Evolutionary conservation across 2,113 vertebrate genomes (phyloP).

Genomic region (Coturnix japonica): DNA sequence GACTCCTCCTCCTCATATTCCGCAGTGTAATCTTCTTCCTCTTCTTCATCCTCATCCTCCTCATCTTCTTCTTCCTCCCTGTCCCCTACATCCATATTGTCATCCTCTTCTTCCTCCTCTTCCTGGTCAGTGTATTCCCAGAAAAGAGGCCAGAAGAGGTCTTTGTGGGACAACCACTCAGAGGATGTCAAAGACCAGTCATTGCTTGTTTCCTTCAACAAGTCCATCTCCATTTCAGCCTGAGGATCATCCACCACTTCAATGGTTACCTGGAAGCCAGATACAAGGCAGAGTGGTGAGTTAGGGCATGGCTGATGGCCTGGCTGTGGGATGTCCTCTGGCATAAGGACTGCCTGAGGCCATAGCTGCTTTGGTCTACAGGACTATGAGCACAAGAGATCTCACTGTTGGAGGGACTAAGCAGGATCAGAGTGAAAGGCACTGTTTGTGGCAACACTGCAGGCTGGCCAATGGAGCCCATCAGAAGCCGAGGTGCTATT

Average conservation of each 20-base stretch:
- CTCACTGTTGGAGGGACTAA: background rate
- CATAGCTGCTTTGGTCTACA: background rate
- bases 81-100: slow-evolving; percentile 41
- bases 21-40: slow-evolving; percentile 79
- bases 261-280: slow-evolving; percentile 84
- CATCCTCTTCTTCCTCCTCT: slow-evolving; percentile 45
- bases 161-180: slow-evolving; percentile 84
- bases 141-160: slow-evolving; percentile 91
- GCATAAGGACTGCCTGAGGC: background rate
- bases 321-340: background rate
- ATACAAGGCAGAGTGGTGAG: background rate
- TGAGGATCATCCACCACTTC: slow-evolving; percentile 89
- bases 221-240: slow-evolving; percentile 89
- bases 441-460: background rate
- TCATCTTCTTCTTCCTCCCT: slow-evolving; percentile 59
- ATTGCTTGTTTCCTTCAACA: slow-evolving; percentile 81
- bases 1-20: slow-evolving; percentile 86
- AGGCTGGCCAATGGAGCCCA: background rate
- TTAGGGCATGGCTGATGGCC: background rate
- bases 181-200: slow-evolving; percentile 83
- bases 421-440: background rate
- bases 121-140: slow-evolving; percentile 85
- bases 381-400: accelerated
- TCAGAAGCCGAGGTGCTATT: background rate
- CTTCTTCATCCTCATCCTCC: slow-evolving; percentile 72